phyloP scores from a whole-genome alignment of 2,113 vertebrate genomes.

The Artemisiospiza belli region DNA sequence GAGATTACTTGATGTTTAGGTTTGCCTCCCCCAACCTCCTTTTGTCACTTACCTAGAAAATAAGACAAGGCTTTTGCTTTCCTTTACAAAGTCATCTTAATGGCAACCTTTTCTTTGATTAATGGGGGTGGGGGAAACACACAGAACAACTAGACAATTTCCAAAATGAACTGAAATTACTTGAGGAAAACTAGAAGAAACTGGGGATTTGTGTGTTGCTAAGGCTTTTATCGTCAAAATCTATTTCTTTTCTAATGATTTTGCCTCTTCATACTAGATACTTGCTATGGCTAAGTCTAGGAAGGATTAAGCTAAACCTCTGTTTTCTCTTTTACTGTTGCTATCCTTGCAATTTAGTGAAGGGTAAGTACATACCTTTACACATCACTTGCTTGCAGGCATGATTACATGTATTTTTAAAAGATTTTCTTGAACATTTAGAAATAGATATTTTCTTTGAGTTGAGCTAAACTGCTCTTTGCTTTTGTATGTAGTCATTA shows the following conservation, averaged over 20 bases:
- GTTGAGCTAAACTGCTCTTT: neutral
- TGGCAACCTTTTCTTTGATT: neutral
- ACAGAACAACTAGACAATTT: fast-evolving
- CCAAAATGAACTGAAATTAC: neutral
- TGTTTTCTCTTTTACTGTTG: constrained; percentile 68
- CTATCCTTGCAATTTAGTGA: constrained; percentile 76
- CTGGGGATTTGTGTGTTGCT: neutral
- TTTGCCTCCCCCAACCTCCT: neutral
- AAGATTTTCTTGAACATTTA: neutral
- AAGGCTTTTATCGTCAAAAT: neutral
- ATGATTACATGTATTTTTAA: neutral
- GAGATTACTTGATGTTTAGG: neutral
- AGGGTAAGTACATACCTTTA: constrained; percentile 73
- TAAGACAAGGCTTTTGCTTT: neutral
- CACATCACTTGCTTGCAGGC: constrained; percentile 31
- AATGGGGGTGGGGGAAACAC: neutral
- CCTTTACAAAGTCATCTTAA: neutral
- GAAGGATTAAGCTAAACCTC: constrained; percentile 43
- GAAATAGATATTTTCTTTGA: neutral
- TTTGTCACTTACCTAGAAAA: neutral
- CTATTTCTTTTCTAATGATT: neutral
- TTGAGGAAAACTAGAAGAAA: neutral
- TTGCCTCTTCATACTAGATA: constrained; percentile 2
- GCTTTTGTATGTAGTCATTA: neutral
- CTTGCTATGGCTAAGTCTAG: neutral